These are phyloP conservation scores for Perca fluviatilis DNA, from an alignment of 2,113 vertebrate genomes.

Conservation along the genomic window DNA sequence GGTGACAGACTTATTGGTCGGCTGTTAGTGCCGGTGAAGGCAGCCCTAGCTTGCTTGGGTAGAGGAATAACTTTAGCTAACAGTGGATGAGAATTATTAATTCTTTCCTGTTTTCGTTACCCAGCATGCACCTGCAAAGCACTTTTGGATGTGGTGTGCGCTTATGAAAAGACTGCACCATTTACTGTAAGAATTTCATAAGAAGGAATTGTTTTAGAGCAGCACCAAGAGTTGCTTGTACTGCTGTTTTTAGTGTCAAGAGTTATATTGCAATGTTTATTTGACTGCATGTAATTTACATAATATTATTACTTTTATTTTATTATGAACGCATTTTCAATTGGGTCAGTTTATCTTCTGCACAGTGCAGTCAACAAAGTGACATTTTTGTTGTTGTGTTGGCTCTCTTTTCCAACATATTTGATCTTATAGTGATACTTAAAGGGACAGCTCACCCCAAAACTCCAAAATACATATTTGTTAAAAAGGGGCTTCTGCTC, in stretches of 20 bases:
- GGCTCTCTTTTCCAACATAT: neutral
- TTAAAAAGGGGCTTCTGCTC: too few relatives aligned
- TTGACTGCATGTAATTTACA: neutral
- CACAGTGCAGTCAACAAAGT: neutral
- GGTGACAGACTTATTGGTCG: too few relatives aligned
- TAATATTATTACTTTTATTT: neutral
- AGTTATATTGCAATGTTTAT: neutral
- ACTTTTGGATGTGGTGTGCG: constrained; percentile 13
- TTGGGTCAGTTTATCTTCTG: neutral
- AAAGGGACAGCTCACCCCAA: too few relatives aligned
- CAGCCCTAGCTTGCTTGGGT: too few relatives aligned
- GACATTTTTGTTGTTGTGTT: neutral
- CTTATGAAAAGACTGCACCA: neutral
- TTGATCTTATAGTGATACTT: neutral
- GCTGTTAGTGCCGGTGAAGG: too few relatives aligned
- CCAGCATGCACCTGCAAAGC: constrained; percentile 25
- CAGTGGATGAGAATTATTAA: neutral
- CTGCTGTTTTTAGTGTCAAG: neutral
- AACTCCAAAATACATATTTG: too few relatives aligned
- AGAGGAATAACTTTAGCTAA: too few relatives aligned
- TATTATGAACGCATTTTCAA: neutral
- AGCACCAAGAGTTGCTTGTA: neutral
- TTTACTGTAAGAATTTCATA: constrained; percentile 17
- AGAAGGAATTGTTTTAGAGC: neutral
- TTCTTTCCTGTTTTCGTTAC: constrained; percentile 12